Conservation (phyloP, 2,888 invertebrate genomes). For the Venusia cambrica region DNA sequence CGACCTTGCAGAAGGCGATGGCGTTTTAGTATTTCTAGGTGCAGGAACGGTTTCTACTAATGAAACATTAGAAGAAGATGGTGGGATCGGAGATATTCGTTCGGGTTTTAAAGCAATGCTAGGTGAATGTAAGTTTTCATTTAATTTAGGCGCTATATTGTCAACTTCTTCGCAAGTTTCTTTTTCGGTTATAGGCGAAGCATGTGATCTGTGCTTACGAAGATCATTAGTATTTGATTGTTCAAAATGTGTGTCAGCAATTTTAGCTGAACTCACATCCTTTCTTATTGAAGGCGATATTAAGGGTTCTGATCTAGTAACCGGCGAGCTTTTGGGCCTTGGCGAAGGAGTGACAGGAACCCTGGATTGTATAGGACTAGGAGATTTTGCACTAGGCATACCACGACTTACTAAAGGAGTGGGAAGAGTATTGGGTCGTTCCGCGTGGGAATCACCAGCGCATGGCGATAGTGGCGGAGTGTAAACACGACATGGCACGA, state of each 20-base stretch:
- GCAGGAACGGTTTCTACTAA: constrained; percentile 40
- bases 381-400: constrained; percentile 59
- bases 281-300: constrained; percentile 47
- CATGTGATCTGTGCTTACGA: constrained; percentile 43
- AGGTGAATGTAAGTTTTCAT: constrained; percentile 40
- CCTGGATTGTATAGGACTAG: constrained; percentile 68
- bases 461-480: constrained; percentile 80
- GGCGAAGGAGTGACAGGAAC: constrained; percentile 52
- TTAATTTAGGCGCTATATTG: constrained; percentile 31
- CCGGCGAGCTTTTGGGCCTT: constrained; percentile 53
- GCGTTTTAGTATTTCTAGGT: constrained; percentile 54
- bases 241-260: constrained; percentile 36
- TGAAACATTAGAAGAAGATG: constrained; percentile 34
- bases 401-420: constrained; percentile 60
- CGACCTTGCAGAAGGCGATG: constrained; percentile 56
- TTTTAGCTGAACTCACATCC: constrained; percentile 52
- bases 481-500: constrained; percentile 68
- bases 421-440: constrained; percentile 69
- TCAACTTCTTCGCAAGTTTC: constrained; percentile 38
- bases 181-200: constrained; percentile 49
- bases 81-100: constrained; percentile 44
- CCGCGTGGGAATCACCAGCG: constrained; percentile 78
- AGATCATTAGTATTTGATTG: constrained; percentile 40
- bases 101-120: constrained; percentile 44
- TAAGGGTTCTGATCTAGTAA: constrained; percentile 47